Conservation (phyloP, 2,888 invertebrate species). For the Apocheima hispidaria region DNA sequence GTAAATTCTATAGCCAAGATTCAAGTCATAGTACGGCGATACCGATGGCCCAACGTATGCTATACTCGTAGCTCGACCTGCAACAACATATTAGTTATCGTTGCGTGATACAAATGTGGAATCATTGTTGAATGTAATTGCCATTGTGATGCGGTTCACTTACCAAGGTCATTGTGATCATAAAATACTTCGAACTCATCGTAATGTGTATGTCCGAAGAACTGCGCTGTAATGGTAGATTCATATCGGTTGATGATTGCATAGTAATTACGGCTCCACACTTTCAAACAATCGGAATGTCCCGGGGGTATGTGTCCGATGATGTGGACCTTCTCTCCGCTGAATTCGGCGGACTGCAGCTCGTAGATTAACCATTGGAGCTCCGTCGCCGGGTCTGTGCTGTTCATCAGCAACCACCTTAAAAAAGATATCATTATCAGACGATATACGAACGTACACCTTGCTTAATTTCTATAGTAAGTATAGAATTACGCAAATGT, state of each 20-base stretch:
- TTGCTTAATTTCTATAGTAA: not conserved
- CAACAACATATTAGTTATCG: constrained; percentile 46
- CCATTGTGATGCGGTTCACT: constrained; percentile 53
- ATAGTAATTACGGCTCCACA: constrained; percentile 98
- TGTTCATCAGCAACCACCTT: constrained; percentile 96
- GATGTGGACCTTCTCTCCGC: constrained; percentile 98
- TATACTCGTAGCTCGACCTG: constrained; percentile 92
- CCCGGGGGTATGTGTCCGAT: constrained; percentile 99
- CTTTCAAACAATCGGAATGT: constrained; percentile 96
- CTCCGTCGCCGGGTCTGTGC: constrained; percentile 98
- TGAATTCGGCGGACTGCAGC: constrained; percentile 96
- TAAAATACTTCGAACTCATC: constrained; percentile 98
- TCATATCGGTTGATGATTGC: constrained; percentile 95
- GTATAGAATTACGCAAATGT: too few species aligned
- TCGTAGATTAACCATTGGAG: constrained; percentile 98
- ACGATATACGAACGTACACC: too few species aligned
- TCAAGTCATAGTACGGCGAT: constrained; percentile 96
- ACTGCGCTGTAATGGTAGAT: constrained; percentile 95
- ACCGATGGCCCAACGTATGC: constrained; percentile 98
- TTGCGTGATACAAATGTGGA: not conserved
- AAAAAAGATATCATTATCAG: constrained; percentile 43
- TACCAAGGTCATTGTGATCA: constrained; percentile 92
- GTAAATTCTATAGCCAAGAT: constrained; percentile 98
- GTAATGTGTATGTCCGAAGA: constrained; percentile 97
- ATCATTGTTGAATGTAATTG: not conserved